Evolutionary conservation across 2,888 invertebrate genomes (phyloP).

Genomic region (Rhabditoides inermis): DNA sequence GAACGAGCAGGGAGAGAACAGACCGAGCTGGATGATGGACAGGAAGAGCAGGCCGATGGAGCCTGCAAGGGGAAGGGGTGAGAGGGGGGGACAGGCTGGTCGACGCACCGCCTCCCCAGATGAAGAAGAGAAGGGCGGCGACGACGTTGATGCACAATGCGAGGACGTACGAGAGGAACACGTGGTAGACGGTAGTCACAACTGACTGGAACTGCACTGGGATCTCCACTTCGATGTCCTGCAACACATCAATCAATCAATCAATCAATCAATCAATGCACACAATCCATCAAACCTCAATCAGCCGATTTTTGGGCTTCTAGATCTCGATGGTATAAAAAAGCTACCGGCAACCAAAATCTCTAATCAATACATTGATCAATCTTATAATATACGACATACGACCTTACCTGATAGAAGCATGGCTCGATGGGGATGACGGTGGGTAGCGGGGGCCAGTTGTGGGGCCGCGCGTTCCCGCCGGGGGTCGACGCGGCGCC

Average conservation of each 20-base stretch:
- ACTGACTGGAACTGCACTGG: conserved; percentile 92
- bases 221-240: conserved; percentile 94
- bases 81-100: neutral
- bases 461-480: conserved; percentile 69
- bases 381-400: no score
- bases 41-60: conserved; percentile 67
- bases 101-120: conserved; percentile 52
- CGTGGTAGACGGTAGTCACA: conserved; percentile 88
- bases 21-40: conserved; percentile 74
- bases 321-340: no score
- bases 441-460: conserved; percentile 95
- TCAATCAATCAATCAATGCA: no score
- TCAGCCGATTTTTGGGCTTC: no score
- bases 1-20: conserved; percentile 93
- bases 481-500: conserved; percentile 4
- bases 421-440: conserved; percentile 86
- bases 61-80: conserved; percentile 51
- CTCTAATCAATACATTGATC: no score
- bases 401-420: conserved; percentile 73
- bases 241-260: no score
- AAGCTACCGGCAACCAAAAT: no score
- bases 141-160: conserved; percentile 77
- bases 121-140: conserved; percentile 72
- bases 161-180: conserved; percentile 67
- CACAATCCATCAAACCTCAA: no score